A percentile compares a stretch with the other conserved stretches of the same genome.
Evolutionary conservation across 2,113 vertebrate genomes (phyloP).

Genomic region (Brachyhypopomus gauderio): DNA sequence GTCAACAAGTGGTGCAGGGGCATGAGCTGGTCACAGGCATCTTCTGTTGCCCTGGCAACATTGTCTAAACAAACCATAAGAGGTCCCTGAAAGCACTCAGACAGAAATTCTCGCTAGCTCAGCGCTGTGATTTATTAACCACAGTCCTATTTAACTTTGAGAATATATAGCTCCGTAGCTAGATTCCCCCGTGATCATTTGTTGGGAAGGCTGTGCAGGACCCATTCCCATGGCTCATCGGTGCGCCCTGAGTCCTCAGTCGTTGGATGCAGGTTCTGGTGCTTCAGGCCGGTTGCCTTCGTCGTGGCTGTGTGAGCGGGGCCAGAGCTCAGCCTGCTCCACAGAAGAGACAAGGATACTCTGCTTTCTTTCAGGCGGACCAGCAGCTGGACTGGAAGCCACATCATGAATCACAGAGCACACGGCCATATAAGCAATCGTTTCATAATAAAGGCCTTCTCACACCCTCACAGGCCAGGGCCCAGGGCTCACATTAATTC

Average conservation of each 20-base stretch:
- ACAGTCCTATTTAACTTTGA: background rate
- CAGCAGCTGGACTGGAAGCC: slow-evolving; percentile 31
- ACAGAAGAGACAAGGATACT: slow-evolving; percentile 25
- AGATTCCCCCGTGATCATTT: background rate
- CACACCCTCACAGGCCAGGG: slow-evolving; percentile 3
- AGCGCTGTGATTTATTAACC: slow-evolving; percentile 10
- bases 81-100: background rate
- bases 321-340: slow-evolving; percentile 39
- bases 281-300: background rate
- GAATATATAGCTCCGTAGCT: background rate
- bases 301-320: background rate
- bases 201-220: background rate
- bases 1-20: background rate
- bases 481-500: slow-evolving; percentile 5
- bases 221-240: slow-evolving; percentile 30
- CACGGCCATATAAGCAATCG: slow-evolving; percentile 46
- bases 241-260: background rate
- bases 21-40: background rate
- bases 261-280: background rate
- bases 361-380: slow-evolving; percentile 52
- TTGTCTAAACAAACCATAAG: background rate
- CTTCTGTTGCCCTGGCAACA: slow-evolving; percentile 1
- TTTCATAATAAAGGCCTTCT: slow-evolving; percentile 10
- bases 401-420: slow-evolving; percentile 24
- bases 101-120: background rate